Evolutionary conservation across 2,888 invertebrate species (phyloP), one percentile per base, ranked within the genome.

Genomic region (Diarsia mendica): DNA sequence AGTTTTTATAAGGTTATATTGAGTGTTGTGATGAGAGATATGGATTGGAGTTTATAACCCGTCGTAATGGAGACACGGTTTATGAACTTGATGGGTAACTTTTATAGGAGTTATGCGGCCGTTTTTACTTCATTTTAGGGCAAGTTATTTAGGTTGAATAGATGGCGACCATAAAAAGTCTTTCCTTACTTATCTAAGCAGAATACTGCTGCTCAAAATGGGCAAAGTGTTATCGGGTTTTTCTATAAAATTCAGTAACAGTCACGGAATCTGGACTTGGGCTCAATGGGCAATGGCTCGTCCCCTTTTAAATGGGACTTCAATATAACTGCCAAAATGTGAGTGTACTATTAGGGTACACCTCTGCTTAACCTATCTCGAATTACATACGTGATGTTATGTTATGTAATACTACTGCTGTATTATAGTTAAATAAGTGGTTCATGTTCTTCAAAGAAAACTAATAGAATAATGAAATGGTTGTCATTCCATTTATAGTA

Each of bases 1-100:
- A 49, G 66, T 83, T 83, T 80, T 85, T 87, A 83, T 83, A 87
- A 75, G 77, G 82, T 76, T 79, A 39, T 73, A 72, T 71, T 79
- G 69, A 77, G 69, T 80, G 61, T 75, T 72, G 67, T 72, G 78
- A 75, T 46, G 65, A 71, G 77, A 77, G 67, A 71, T 77, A 77
- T 79, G 75, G 74, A 79, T 79, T 79, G 68, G 68, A 60, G 75
- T 81, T 83, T 81, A 81, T 77, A 67, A 72, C 72, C 68, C 71
- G 44, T 15, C 2, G 73, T 68, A 77, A 84, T 77, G 67, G 79
- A 77, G 69, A 77, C 72, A 72, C 71, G 67, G 68, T 77, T 77
- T 79, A 76, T 82, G 75, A 76, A 79, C 72, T 71, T 74, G 75
- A 82, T 79, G 58, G 66, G 46, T 79, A 64, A 66, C 67, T 81